Evolutionary conservation across 2,888 invertebrate genomes (phyloP).

Genomic region (Epicampocera succincta): DNA sequence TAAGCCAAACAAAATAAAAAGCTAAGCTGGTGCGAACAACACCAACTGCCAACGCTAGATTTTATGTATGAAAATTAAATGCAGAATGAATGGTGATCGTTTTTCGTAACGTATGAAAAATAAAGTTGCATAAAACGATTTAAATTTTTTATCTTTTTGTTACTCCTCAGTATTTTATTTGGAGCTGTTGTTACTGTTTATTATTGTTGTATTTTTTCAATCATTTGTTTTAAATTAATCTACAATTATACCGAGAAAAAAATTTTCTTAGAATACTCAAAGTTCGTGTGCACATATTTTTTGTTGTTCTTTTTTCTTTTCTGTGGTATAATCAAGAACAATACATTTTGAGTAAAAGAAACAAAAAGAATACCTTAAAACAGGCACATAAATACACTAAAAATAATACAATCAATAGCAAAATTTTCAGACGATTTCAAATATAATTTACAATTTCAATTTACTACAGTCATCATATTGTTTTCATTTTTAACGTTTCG

Average conservation of each 20-base stretch:
- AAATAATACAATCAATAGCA: conserved; percentile 62
- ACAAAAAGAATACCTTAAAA: conserved; percentile 37
- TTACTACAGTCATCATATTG: conserved; percentile 59
- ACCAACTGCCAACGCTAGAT: neutral
- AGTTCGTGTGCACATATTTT: conserved; percentile 48
- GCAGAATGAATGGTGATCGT: no score
- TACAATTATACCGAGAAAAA: conserved; percentile 59
- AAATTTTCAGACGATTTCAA: conserved; percentile 61
- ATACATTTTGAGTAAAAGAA: conserved; percentile 37
- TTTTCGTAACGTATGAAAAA: conserved; percentile 21
- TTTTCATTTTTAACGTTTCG: conserved; percentile 36
- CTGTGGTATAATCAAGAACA: conserved; percentile 50
- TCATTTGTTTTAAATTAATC: conserved; percentile 61
- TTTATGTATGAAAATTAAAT: conserved; percentile 29
- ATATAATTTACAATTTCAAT: conserved; percentile 65
- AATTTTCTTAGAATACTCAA: conserved; percentile 58
- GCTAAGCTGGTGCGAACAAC: no score
- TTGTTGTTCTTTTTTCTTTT: no score
- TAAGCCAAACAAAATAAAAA: no score
- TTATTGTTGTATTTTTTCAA: conserved; percentile 39
- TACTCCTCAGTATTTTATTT: conserved; percentile 16
- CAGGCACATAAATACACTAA: conserved; percentile 38
- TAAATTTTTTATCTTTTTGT: conserved; percentile 6
- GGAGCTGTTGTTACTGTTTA: neutral
- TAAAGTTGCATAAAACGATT: conserved; percentile 30